Base-by-base conservation (phyloP, 2,797 vertebrate genomes). In the Rhincodon typus region DNA sequence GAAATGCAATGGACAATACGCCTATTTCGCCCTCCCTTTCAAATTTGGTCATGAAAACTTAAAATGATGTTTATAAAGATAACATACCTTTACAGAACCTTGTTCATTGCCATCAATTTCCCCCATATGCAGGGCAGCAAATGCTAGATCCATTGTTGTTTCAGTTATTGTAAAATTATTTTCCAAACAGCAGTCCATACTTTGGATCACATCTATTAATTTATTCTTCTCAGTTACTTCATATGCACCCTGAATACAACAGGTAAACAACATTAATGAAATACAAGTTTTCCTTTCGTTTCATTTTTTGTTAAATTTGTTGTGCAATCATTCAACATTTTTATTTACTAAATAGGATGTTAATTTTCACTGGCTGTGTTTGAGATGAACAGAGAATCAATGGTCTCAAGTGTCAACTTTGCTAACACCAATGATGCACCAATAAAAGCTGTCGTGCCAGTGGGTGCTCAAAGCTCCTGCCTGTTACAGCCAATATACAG, bases 41-140 rank as follows among this genome's bases (percentile, higher is more conserved):
- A 95, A 77, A 17, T 2, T 53, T 21, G 42, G 27, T 53, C 70
- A 53, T 53, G 23, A 91, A 72, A 25, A 72, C 74, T 53, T 77
- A 94, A 70, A 69, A 94, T 42, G n/a, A 15, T 50, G 10, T 50
- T 15, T 94, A 34, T 90, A n/a, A 94, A 94, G 34, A 70, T 30
- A 72, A 97, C 97, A 97, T 97, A 98, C 98, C 96, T 88, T 97
- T 96, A 97, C 96, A 96, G 95, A 97, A 96, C 97, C 97, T 94
- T 96, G 96, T 96, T 97, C 96, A 96, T 96, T 88, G 96, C 97
- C 97, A 96, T 97, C 97, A 95, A 96, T 97, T 96, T 96, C 97
- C 95, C 98, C 97, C 96, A 97, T 96, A 96, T 97, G 97, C 8
- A 98, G 10, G 95, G 94, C 96, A 90, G 97, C 96, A 97, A 97